Base-by-base conservation (phyloP, 2,888 invertebrate species). In the Pantelozetes paolii region DNA sequence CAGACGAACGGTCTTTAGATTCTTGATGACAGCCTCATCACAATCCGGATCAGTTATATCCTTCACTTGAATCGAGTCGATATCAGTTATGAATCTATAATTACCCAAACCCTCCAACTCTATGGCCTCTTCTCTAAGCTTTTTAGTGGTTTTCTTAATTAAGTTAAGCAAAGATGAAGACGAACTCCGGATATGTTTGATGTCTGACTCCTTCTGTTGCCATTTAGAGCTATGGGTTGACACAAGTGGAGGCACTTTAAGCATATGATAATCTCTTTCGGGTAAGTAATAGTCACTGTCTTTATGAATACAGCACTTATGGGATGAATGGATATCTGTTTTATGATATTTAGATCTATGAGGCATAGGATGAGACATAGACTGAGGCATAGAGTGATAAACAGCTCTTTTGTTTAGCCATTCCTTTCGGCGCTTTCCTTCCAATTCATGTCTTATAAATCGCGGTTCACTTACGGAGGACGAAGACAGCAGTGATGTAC, bases 11-110 rank as follows among this genome's bases (percentile, higher is more conserved):
- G 72, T 67, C 45, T 62, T 62, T 28, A 75, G 26, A 18, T 57
- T 73, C 50, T 69, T 64, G 48, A 75, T 75, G 15, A 30, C 64
- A n/a, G 28, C 28, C 28, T 72, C 72, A 42, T 72, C 72, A n/a
- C 28, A 15, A 28, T 72, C 30, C 15, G 11, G 23, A 30, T 64
- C 64, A 26, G 23, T 54, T 2, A 54, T 15, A 20, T 42, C 72
- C 23, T 20, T 57, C 15, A 8, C n/a, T 26, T 13, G 26, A n/a
- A 9, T 32, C 5, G 57, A 23, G 18, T 62, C 59, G 15, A 30
- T n/a, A 11, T 59, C 57, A 1, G 36, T 36, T 2, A 45, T 40
- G 23, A 72, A 72, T 23, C 59, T 30, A 59, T 72, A 72, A 28
- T 59, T 32, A 30, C 74, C 74, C 28, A 74, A 9, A 54, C 36